These are phyloP conservation scores for Boulengeromyrus knoepffleri DNA, from an alignment of 2,113 vertebrate species.

Conservation along the genomic window DNA sequence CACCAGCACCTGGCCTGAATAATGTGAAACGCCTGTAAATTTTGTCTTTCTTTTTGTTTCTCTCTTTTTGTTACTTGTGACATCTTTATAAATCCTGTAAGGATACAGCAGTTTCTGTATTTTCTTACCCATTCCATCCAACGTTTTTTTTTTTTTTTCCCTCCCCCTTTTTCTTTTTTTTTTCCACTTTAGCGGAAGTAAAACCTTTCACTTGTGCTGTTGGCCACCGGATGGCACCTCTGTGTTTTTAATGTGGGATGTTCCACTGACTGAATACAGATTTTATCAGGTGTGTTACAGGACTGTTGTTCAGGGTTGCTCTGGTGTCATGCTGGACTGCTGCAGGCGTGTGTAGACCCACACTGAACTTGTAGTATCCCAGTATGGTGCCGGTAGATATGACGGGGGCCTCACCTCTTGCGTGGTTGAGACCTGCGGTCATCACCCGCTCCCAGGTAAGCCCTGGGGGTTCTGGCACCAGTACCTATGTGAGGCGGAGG, in stretches of 20 bases:
- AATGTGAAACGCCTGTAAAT: not conserved
- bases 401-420: not conserved
- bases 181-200: not conserved
- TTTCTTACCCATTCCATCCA: not conserved
- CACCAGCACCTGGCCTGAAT: not conserved
- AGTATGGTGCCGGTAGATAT: not conserved
- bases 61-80: not conserved
- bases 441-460: not conserved
- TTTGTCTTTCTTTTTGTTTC: not conserved
- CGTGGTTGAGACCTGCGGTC: not conserved
- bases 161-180: not conserved
- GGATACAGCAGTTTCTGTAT: not conserved
- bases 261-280: not conserved
- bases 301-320: not conserved
- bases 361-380: not conserved
- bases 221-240: not conserved
- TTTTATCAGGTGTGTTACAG: not conserved
- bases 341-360: not conserved
- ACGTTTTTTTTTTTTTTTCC: not conserved
- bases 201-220: not conserved
- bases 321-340: not conserved
- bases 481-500: not conserved
- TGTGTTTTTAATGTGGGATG: not conserved
- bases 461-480: not conserved
- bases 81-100: not conserved